Base-by-base conservation (phyloP, 30 jellyfish, hydroid and myxozoan species). In the Mastigias papua region DNA sequence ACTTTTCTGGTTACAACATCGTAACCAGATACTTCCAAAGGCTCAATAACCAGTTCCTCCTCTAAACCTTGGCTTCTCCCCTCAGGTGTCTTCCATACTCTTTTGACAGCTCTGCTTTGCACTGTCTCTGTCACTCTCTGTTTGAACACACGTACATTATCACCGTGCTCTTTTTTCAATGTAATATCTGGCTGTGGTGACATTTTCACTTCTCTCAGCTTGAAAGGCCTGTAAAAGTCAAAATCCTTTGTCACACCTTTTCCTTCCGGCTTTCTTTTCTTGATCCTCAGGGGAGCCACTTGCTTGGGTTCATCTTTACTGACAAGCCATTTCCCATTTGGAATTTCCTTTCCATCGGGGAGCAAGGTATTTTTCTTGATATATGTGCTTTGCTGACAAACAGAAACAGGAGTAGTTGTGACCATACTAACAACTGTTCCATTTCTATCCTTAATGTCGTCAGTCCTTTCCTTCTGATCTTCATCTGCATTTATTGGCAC, bases 11-110 rank as follows among this genome's bases (percentile, higher is more conserved):
- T 89, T 3, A 88, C 91, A 68, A 50, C 51, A 8, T 76, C 62
- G 61, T 84, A 69, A 33, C 82, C 89, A n/a, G 48, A 76, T 26
- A 70, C 94, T 94, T 94, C 98, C 25, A 75, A 91, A 16, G 98
- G 98, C 61, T 81, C 87, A 26, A 90, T 90, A 69, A 50, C 61
- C 28, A 73, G n/a, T 28, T 93, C 97, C 48, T 76, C 96, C 57
- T 76, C 96, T 9, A 90, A 94, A 21, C 86, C 98, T 48, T 33
- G 69, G 21, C 69, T 84, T 27, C 76, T 75, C n/a, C 89, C 92
- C 31, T 73, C 86, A 16, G 96, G 60, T 23, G 77, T 82, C 67
- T 88, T 75, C 58, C 89, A 26, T 29, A 80, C 69, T 1, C 82
- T 71, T 32, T 81, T 81, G 21, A 54, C 81, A 21, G 94, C 76